Conservation (phyloP, 2,113 vertebrate genomes). For the Phaethon lepturus region DNA sequence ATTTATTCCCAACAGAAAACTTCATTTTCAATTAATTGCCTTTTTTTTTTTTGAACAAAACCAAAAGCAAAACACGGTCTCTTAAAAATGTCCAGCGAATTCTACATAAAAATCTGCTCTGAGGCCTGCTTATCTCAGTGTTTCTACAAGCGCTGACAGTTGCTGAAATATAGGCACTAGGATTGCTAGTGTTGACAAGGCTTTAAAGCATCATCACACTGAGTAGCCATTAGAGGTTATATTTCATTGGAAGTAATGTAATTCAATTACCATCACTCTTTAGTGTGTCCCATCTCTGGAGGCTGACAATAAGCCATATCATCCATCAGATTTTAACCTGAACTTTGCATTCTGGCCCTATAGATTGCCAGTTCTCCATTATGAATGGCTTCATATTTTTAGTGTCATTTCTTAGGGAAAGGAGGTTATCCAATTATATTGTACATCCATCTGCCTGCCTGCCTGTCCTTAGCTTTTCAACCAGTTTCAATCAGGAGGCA, state of each 20-base stretch:
- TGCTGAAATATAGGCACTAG: slow-evolving; percentile 70
- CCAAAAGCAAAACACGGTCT: slow-evolving; percentile 22
- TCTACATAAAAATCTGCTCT: not conserved
- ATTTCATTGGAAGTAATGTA: slow-evolving; percentile 69
- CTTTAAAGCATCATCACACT: slow-evolving; percentile 70
- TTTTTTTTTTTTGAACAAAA: not conserved
- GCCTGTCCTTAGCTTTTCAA: not conserved
- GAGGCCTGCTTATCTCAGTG: slow-evolving; percentile 51
- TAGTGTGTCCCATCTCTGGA: slow-evolving; percentile 31
- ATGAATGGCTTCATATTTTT: slow-evolving; percentile 48
- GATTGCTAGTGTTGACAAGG: slow-evolving; percentile 69
- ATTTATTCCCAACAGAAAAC: not conserved
- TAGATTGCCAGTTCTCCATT: slow-evolving; percentile 4
- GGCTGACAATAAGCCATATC: slow-evolving; percentile 25
- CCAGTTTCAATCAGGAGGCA: slow-evolving; percentile 21
- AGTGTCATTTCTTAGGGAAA: slow-evolving; percentile 7
- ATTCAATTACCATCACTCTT: slow-evolving; percentile 72
- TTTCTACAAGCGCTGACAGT: slow-evolving; percentile 57
- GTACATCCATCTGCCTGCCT: slow-evolving; percentile 11
- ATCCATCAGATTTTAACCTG: slow-evolving; percentile 67
- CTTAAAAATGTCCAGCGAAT: slow-evolving; percentile 27
- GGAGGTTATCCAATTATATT: slow-evolving; percentile 31
- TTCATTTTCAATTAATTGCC: not conserved
- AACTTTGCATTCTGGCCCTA: slow-evolving; percentile 50
- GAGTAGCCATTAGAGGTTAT: slow-evolving; percentile 70